Conservation (phyloP, 2,888 invertebrate species). For the Clitarchus hookeri region DNA sequence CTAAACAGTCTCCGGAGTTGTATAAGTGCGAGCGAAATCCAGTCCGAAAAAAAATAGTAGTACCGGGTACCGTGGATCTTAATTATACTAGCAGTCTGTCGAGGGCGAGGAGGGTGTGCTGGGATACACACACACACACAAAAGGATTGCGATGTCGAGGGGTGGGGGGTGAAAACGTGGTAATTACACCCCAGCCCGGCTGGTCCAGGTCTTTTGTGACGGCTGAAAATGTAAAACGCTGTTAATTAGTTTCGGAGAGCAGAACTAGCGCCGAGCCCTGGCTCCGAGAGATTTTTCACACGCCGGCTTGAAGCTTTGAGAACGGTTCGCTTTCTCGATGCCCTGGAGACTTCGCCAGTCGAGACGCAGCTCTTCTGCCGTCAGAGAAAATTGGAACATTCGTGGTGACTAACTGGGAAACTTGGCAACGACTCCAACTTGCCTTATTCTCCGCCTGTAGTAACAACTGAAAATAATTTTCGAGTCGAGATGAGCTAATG, state of each 20-base stretch:
- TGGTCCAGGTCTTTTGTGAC: background rate
- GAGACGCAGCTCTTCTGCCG: too few species aligned
- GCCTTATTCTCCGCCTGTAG: too few species aligned
- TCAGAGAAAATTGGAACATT: too few species aligned
- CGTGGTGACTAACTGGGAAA: too few species aligned
- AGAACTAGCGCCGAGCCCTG: background rate
- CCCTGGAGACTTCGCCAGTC: too few species aligned
- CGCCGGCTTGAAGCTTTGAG: background rate
- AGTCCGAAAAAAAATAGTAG: background rate
- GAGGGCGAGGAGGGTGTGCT: background rate
- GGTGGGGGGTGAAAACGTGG: background rate
- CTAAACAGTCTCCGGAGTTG: too few species aligned
- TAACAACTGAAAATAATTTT: too few species aligned
- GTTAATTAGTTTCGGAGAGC: background rate
- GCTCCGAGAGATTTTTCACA: background rate
- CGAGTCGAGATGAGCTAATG: too few species aligned
- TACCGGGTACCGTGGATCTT: background rate
- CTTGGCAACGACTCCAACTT: too few species aligned
- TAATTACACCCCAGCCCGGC: background rate
- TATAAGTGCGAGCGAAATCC: background rate
- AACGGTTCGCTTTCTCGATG: background rate
- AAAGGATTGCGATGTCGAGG: background rate
- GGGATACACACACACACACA: background rate
- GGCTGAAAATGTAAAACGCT: slow-evolving; percentile 14
- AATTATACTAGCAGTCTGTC: background rate